Evolutionary conservation across 2,113 vertebrate species (phyloP), one percentile per base, ranked within the genome.

Genomic region (Ictidomys tridecemlineatus): DNA sequence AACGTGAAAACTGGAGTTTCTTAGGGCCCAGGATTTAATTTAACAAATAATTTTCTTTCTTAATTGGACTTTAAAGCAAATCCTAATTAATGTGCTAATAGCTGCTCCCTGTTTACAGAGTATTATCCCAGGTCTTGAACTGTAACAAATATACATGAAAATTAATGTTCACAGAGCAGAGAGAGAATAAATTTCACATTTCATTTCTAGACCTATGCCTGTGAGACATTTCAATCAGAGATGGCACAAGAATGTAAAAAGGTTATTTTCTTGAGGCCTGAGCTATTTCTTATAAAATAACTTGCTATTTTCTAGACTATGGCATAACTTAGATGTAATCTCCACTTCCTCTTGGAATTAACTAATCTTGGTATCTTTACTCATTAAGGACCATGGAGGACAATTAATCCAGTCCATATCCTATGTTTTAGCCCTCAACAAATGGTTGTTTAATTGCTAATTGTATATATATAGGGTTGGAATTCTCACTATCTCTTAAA

Each of bases 1-100:
- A 87, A 32, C 2, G 51, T 92, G 87, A 96, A 87, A 96, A 94
- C 30, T 82, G 30, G 20, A 77, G 34, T 94, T 45, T 94, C 91
- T 95, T 42, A 69, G 48, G 70, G 67, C 24, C 92, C 45, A 91
- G 5, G 48, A 88, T 80, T 91, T 97, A 97, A 95, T 89, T 32
- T 83, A 92, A 85, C 42, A 95, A 96, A 89, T 28, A 63, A 63
- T 28, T 87, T 53, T 69, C 61, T 92, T 88, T 94, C 72, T 87
- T 53, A 85, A 63, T 90, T 73, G 76, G 22, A 95, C 65, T 56
- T 80, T 94, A 88, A 96, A 94, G 61, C 84, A 65, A 94, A 92
- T 87, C 11, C 34, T 90, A 94, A 96, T 96, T 72, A 94, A 95
- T 88, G 85, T 95, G 88, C 37, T 95, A 80, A 89, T 82, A 88